phyloP scores from a whole-genome alignment of 2,113 vertebrate species.

The Perca schrenkii region DNA sequence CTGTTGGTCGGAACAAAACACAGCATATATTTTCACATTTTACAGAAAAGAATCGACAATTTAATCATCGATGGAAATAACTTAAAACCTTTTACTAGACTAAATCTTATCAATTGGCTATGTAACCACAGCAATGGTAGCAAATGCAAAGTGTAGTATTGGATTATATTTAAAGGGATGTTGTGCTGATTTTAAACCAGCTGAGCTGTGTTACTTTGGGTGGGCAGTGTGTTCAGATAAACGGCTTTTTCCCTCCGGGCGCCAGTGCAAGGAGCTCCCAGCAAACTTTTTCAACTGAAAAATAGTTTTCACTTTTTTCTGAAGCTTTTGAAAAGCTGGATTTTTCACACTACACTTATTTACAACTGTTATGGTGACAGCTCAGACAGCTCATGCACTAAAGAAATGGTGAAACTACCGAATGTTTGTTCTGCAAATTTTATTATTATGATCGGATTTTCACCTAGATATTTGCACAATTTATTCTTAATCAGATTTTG shows the following conservation, averaged over 20 bases:
- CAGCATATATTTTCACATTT: not conserved
- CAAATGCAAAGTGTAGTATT: not conserved
- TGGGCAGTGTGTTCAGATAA: no score
- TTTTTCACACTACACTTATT: no score
- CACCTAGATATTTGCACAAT: not conserved
- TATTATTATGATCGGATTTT: not conserved
- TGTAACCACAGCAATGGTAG: not conserved
- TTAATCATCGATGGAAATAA: not conserved
- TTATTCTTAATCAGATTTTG: not conserved
- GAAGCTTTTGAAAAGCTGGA: no score
- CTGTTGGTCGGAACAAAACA: not conserved
- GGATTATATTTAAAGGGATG: no score
- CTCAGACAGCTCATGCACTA: not conserved
- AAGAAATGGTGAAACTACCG: not conserved
- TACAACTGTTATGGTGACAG: not conserved
- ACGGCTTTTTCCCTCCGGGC: no score
- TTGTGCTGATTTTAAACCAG: no score
- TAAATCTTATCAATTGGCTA: not conserved
- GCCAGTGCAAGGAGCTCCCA: no score
- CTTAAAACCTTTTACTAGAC: not conserved
- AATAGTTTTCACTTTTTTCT: no score
- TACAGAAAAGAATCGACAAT: not conserved
- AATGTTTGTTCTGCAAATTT: not conserved
- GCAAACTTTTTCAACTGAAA: no score
- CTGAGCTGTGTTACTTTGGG: no score